phyloP scores from a whole-genome alignment of 2,113 vertebrate species.

The Thomomys bottae region DNA sequence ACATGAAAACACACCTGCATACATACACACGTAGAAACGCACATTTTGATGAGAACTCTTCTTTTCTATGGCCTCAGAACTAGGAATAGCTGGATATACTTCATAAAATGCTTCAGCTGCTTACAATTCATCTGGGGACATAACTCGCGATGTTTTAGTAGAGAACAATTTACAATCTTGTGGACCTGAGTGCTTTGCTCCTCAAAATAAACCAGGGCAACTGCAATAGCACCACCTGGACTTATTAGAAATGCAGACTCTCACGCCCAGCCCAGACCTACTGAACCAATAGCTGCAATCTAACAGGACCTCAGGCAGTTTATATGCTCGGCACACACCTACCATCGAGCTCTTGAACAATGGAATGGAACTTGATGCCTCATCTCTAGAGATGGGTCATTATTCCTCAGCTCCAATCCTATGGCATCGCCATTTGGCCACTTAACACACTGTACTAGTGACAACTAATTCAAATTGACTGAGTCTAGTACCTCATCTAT shows the following conservation, averaged over 20 bases:
- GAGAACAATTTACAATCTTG: background rate
- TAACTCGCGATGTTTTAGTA: background rate
- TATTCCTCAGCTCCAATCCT: background rate
- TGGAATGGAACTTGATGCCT: background rate
- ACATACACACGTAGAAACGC: background rate
- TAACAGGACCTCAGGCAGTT: background rate
- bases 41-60: background rate
- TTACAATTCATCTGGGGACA: background rate
- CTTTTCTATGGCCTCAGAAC: background rate
- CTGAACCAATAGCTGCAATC: background rate
- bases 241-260: conserved; percentile 4
- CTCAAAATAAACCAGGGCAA: background rate
- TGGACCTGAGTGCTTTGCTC: background rate
- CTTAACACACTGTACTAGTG: background rate
- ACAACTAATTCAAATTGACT: background rate
- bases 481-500: conserved; percentile 1
- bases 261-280: background rate
- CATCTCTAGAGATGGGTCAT: background rate
- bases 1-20: background rate
- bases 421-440: background rate
- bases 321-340: background rate
- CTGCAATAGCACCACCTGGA: background rate
- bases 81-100: background rate
- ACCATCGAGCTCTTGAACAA: background rate
- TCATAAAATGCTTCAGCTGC: background rate